phyloP scores from a whole-genome alignment of 64 coral and sea anemone genomes.

The Actinia tenebrosa region DNA sequence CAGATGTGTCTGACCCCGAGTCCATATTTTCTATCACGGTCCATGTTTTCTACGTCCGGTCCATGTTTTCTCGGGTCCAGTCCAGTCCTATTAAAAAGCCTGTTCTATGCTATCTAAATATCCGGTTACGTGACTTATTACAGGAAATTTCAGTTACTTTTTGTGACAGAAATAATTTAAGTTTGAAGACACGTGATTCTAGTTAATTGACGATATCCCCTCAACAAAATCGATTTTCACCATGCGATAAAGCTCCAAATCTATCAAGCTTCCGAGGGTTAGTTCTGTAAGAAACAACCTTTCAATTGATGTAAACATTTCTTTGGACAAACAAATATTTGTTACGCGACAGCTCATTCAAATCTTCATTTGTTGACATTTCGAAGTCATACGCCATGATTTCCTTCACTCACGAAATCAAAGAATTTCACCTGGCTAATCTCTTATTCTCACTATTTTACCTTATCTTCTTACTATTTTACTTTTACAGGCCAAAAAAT shows the following conservation, averaged over 20 bases:
- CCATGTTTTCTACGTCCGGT: too few relatives aligned
- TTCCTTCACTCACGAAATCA: not conserved
- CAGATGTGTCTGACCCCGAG: too few relatives aligned
- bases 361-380: conserved; percentile 26
- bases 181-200: conserved; percentile 9
- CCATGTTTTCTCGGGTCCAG: too few relatives aligned
- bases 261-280: conserved; percentile 8
- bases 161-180: conserved; percentile 1
- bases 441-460: not conserved
- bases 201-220: conserved; percentile 20
- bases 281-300: conserved; percentile 27
- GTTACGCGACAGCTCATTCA: conserved; percentile 32
- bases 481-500: not conserved
- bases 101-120: not conserved
- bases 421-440: too few relatives aligned
- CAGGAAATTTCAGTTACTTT: not conserved
- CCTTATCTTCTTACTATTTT: not conserved
- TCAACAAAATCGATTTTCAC: conserved; percentile 46
- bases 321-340: conserved; percentile 43
- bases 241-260: conserved; percentile 62
- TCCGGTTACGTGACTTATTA: not conserved
- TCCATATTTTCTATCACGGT: too few relatives aligned
- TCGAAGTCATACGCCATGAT: not conserved
- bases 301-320: conserved; percentile 44
- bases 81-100: not conserved